These are phyloP conservation scores for Cyprinodon diabolis DNA, from an alignment of 2,797 vertebrate species.

Conservation along the genomic window DNA sequence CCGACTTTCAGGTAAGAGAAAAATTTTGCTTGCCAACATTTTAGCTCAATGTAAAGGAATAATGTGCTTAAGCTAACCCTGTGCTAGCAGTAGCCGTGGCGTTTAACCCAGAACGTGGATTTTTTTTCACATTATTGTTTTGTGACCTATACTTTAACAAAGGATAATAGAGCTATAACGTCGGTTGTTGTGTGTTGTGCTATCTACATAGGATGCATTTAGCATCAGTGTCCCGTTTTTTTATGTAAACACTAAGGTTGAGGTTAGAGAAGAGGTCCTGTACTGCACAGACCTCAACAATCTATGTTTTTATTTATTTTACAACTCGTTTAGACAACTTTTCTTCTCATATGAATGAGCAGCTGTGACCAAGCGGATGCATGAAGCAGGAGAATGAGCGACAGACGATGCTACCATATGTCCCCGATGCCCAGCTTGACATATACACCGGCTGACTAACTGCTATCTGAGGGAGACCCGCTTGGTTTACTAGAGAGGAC, in stretches of 20 bases:
- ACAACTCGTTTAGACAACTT: background rate
- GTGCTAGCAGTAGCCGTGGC: constrained; percentile 30
- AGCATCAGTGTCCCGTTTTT: background rate
- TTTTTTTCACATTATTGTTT: background rate
- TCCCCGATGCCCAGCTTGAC: constrained; percentile 38
- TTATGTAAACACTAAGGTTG: constrained; percentile 14
- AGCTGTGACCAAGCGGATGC: constrained; percentile 27
- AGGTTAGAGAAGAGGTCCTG: background rate
- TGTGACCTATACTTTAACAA: background rate
- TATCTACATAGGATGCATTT: background rate
- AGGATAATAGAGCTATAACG: too few species aligned
- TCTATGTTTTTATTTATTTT: background rate
- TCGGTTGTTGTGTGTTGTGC: background rate
- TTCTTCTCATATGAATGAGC: background rate
- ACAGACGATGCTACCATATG: constrained; percentile 49
- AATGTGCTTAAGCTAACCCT: constrained; percentile 56
- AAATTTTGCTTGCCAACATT: background rate
- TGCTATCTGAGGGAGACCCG: background rate
- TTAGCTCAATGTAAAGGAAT: constrained; percentile 7
- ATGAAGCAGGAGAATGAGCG: constrained; percentile 60
- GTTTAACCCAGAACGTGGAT: background rate
- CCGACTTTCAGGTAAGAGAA: background rate
- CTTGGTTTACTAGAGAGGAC: background rate
- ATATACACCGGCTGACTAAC: constrained; percentile 64
- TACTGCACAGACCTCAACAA: background rate